These are phyloP conservation scores for Cantharis flavilabris DNA, from an alignment of 2,888 invertebrate genomes.

Conservation along the genomic window DNA sequence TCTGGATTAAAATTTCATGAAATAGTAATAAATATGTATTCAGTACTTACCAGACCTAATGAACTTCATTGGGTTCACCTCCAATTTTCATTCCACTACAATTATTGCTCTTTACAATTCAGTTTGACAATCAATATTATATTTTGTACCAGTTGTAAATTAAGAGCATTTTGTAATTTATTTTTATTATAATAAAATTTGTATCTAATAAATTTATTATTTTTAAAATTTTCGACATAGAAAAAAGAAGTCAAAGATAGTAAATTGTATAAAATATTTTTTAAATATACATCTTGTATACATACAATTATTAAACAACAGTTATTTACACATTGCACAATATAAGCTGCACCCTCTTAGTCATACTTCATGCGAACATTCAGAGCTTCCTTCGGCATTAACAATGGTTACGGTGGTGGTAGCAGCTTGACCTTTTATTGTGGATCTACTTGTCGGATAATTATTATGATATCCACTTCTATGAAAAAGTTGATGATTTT, in stretches of 20 bases:
- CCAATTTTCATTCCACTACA: no score
- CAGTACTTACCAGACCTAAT: no score
- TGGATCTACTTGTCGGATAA: slow-evolving; percentile 47
- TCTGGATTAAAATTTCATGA: no score
- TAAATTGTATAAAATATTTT: neutral
- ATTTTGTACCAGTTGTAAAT: neutral
- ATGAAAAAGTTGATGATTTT: slow-evolving; percentile 42
- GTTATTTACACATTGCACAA: neutral
- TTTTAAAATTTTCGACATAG: neutral
- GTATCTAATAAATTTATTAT: neutral
- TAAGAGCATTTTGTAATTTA: neutral
- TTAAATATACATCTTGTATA: neutral
- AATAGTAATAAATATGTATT: no score
- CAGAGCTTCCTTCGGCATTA: slow-evolving; percentile 48
- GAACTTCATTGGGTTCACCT: no score
- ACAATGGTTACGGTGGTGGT: slow-evolving; percentile 50
- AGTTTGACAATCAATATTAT: neutral
- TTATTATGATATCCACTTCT: slow-evolving; percentile 43
- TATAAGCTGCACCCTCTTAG: slow-evolving; percentile 23
- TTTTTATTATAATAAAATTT: neutral
- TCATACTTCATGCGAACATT: slow-evolving; percentile 51
- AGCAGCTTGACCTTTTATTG: slow-evolving; percentile 46
- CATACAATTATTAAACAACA: neutral
- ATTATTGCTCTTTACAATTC: neutral
- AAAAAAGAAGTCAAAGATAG: neutral